Evolutionary conservation across 2,888 invertebrate species (phyloP), one percentile per base, ranked within the genome.

Genomic region (Troglohyphantes excavatus): DNA sequence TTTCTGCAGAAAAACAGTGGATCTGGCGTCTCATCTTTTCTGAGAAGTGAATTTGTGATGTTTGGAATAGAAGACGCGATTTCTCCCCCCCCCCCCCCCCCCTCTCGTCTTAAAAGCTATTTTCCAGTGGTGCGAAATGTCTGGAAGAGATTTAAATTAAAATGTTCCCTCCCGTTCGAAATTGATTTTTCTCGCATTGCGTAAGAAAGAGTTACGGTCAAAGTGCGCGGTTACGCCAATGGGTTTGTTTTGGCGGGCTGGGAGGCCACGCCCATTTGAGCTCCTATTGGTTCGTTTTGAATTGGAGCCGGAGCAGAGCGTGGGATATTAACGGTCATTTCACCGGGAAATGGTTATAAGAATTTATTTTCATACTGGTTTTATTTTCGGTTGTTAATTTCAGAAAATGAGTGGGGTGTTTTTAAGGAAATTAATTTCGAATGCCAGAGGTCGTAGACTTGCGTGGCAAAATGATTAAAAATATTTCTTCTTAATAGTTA

Each of bases 121-220:
- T 85, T 85, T 68, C 29, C 75, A 46, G 29, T 76, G 46, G 76
- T 67, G 68, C 76, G 85, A 68, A 43, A 72, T 59, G 61, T 59
- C 59, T 82, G 43, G 26, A 23, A 33, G 53, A 65, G 85, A 68
- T 85, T 85, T 85, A 85, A 85, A 85, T 85, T 85, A 85, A 85
- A 85, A 85, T 85, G 85, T 72, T 82, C 53, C 17, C 53, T 33
- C 63, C 61, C 70, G 26, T 39, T 65, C 73, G 75, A 68, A 85
- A 76, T 75, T 76, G 76, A 76, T 85, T 85, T 76, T 68, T 19
- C 23, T 26, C 43, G 17, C 27, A 39, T 81, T 68, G 67, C 67
- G 21, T 46, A 26, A 59, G 23, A n/a, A 29, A 75, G 43, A 43
- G 75, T 6, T 67, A 76, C 67, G 68, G 67, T 85, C 76, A 76